Evolutionary conservation across 2,888 invertebrate species (phyloP).

Genomic region (Epistrophella euchroma): DNA sequence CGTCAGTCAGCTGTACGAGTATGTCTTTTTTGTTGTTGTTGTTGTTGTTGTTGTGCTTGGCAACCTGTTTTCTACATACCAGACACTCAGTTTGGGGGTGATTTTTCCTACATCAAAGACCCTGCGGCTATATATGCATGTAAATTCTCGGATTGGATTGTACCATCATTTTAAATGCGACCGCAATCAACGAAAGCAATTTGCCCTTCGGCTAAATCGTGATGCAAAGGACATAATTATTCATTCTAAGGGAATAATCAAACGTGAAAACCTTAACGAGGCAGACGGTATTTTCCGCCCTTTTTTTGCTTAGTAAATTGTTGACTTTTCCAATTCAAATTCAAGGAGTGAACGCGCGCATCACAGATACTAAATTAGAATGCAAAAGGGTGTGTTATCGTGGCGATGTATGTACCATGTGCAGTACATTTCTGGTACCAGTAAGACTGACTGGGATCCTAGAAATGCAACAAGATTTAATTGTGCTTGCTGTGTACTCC

Average conservation of each 20-base stretch:
- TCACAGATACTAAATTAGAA: conserved; percentile 33
- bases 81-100: conserved; percentile 21
- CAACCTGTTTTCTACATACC: background rate
- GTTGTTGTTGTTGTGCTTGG: background rate
- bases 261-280: conserved; percentile 51
- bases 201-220: conserved; percentile 51
- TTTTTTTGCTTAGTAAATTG: conserved; percentile 19
- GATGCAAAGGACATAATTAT: conserved; percentile 61
- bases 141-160: conserved; percentile 6
- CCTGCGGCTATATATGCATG: conserved; percentile 31
- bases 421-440: background rate
- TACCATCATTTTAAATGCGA: conserved; percentile 65
- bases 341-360: conserved; percentile 24
- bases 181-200: conserved; percentile 74
- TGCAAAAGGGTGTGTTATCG: conserved; percentile 18
- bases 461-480: background rate
- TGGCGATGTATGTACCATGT: background rate
- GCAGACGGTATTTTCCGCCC: conserved; percentile 45
- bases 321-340: conserved; percentile 40
- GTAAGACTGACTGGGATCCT: background rate
- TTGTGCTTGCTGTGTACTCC: background rate
- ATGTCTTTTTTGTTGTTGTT: background rate
- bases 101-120: conserved; percentile 52
- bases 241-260: conserved; percentile 62
- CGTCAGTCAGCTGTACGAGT: background rate